These are phyloP conservation scores for Spongilla lacustris DNA, from an alignment of 37 sponge, comb jelly and placozoan genomes.

Conservation along the genomic window DNA sequence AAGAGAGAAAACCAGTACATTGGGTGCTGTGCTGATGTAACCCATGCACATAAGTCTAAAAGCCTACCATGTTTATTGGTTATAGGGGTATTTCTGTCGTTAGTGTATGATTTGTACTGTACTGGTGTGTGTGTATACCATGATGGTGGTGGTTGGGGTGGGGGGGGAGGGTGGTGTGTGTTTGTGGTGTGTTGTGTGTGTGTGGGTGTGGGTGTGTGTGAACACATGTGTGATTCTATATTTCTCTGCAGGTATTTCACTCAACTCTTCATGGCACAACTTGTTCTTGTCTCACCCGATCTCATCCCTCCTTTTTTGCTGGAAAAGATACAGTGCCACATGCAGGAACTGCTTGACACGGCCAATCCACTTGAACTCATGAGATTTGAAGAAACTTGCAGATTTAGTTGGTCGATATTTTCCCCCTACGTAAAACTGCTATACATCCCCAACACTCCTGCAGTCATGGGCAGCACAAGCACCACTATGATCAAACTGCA, in stretches of 20 bases:
- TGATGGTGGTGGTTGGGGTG: neutral
- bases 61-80: too few relatives aligned
- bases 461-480: neutral
- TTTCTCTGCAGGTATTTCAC: slow-evolving; percentile 26
- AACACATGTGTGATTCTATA: neutral
- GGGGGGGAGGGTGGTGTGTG: neutral
- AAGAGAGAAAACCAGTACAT: neutral
- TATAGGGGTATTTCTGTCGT: neutral
- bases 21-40: too few relatives aligned
- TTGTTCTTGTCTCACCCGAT: slow-evolving; percentile 10
- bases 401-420: slow-evolving; percentile 24
- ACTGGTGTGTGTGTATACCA: too few relatives aligned
- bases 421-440: slow-evolving; percentile 37
- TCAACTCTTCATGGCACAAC: slow-evolving; percentile 15
- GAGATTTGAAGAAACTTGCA: slow-evolving; percentile 20
- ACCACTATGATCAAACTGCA: neutral
- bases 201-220: neutral
- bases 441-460: slow-evolving; percentile 26
- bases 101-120: neutral
- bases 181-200: neutral
- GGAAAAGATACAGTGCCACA: neutral
- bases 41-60: too few relatives aligned
- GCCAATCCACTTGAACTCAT: slow-evolving; percentile 6
- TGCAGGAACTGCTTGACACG: neutral
- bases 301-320: neutral